Conservation (phyloP, 2,888 invertebrate genomes). For the Mayetiola destructor region DNA sequence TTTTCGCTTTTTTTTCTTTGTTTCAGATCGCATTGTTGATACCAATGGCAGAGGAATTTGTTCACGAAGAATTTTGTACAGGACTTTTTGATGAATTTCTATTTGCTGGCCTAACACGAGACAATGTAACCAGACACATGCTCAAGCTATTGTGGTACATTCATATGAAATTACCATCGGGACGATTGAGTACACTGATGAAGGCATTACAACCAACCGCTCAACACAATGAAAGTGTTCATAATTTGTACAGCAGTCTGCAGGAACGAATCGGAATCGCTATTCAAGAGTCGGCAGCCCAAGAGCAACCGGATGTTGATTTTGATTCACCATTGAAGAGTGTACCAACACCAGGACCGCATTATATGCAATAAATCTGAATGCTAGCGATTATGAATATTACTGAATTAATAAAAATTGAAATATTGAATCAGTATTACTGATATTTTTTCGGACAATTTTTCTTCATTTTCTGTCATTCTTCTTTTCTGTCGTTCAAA, state of each 20-base stretch:
- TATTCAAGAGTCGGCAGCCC: conserved; percentile 46
- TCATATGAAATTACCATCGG: conserved; percentile 67
- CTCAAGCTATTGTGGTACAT: conserved; percentile 83
- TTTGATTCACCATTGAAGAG: conserved; percentile 72
- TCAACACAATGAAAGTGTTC: conserved; percentile 74
- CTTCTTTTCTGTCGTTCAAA: too few species aligned
- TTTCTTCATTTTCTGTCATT: too few species aligned
- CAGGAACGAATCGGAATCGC: conserved; percentile 63
- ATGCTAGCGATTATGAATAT: not conserved
- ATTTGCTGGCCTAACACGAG: conserved; percentile 72
- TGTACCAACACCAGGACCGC: conserved; percentile 66
- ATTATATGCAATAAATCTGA: conserved; percentile 32
- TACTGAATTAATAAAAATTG: too few species aligned
- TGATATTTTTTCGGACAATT: too few species aligned
- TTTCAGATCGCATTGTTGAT: conserved; percentile 51
- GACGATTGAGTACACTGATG: conserved; percentile 63
- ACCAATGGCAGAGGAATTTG: conserved; percentile 82
- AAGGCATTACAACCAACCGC: conserved; percentile 41
- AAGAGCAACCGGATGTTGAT: conserved; percentile 53
- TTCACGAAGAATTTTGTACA: conserved; percentile 87
- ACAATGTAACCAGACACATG: conserved; percentile 84
- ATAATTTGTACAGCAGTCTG: conserved; percentile 59
- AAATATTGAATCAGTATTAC: too few species aligned
- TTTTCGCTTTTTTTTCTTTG: not conserved
- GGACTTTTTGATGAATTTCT: conserved; percentile 93